Evolutionary conservation across 2,113 vertebrate species (phyloP).

Genomic region (Saguinus imperator): DNA sequence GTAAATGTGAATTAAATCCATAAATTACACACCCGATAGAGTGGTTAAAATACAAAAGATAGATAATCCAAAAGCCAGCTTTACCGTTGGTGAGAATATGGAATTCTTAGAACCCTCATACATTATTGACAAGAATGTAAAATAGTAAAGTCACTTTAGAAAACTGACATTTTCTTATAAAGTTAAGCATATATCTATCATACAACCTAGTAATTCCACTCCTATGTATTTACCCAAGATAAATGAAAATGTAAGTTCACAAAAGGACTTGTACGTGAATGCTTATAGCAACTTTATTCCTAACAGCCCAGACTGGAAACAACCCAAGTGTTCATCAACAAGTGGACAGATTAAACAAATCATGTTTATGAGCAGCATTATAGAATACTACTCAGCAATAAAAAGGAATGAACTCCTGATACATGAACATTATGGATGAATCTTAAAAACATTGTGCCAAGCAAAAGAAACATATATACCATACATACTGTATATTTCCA

Average conservation of each 20-base stretch:
- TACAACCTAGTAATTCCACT: neutral
- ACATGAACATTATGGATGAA: neutral
- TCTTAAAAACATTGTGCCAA: neutral
- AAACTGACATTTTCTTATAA: conserved; percentile 31
- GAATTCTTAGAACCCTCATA: neutral
- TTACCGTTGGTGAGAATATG: neutral
- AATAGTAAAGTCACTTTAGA: neutral
- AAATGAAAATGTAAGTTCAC: neutral
- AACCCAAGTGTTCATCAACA: neutral
- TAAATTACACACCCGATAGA: neutral
- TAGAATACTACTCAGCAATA: neutral
- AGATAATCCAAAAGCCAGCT: neutral
- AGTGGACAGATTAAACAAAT: neutral
- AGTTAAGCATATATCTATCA: neutral
- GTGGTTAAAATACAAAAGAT: neutral
- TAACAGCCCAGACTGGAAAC: neutral
- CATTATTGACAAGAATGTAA: neutral
- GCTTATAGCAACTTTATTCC: neutral
- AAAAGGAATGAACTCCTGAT: conserved; percentile 6
- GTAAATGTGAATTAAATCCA: neutral
- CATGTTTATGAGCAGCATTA: neutral
- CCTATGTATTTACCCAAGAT: neutral
- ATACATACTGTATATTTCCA: neutral
- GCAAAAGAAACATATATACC: neutral
- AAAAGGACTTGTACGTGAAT: neutral